Evolutionary conservation across 1,140 invertebrate genomes (phyloP).

Genomic region (Drosophila truncata): DNA sequence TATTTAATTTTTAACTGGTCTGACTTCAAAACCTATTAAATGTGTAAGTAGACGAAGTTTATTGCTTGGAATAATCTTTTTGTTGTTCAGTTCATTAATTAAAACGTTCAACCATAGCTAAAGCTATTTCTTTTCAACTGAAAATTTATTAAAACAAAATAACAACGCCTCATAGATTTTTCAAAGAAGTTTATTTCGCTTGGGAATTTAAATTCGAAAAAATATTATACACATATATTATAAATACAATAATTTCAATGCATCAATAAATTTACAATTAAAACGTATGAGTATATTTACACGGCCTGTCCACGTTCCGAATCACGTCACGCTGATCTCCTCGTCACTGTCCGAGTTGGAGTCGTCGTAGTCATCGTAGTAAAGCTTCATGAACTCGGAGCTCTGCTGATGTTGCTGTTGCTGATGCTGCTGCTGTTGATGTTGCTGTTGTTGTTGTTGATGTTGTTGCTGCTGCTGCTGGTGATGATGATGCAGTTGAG

Average conservation of each 20-base stretch:
- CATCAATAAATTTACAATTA: constrained; percentile 68
- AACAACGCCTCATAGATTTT: constrained; percentile 23
- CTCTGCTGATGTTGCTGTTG: constrained; percentile 47
- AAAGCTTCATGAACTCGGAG: constrained; percentile 86
- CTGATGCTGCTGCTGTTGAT: constrained; percentile 40
- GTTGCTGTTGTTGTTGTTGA: constrained; percentile 57
- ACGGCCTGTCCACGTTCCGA: constrained; percentile 34
- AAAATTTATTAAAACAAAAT: neutral
- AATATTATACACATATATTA: constrained; percentile 70
- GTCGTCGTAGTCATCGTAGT: constrained; percentile 88
- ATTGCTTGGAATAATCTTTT: too few relatives aligned
- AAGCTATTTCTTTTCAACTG: too few relatives aligned
- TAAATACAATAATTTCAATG: constrained; percentile 68
- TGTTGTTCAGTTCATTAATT: too few relatives aligned
- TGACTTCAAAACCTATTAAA: too few relatives aligned
- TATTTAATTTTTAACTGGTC: too few relatives aligned
- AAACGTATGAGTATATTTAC: constrained; percentile 69
- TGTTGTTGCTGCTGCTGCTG: constrained; percentile 68
- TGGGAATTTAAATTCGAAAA: constrained; percentile 81
- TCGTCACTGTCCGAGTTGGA: constrained; percentile 91
- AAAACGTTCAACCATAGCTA: too few relatives aligned
- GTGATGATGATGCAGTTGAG: constrained; percentile 77
- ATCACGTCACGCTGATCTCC: constrained; percentile 94
- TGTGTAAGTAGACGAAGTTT: too few relatives aligned
- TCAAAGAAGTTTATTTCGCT: constrained; percentile 76